These are phyloP conservation scores for Cydia pomonella DNA, from an alignment of 1,140 invertebrate species.

Conservation along the genomic window DNA sequence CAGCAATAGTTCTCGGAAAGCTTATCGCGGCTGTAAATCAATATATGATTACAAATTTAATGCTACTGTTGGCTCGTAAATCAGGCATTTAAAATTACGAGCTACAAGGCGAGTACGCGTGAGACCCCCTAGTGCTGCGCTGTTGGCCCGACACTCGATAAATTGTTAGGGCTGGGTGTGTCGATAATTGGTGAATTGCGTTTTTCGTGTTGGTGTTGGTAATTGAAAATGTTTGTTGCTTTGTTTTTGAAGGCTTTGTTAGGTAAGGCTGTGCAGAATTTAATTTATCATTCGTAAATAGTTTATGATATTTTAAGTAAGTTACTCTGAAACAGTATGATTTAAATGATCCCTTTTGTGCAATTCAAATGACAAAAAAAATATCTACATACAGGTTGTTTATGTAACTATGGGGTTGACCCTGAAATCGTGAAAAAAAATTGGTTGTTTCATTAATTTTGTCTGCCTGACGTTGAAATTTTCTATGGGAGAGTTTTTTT, in stretches of 20 bases:
- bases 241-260: conserved; percentile 20
- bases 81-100: conserved; percentile 78
- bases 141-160: conserved; percentile 68
- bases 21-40: conserved; percentile 78
- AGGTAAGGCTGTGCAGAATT: not conserved
- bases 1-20: conserved; percentile 62
- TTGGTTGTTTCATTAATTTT: too few relatives aligned
- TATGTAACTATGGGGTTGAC: too few relatives aligned
- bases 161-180: conserved; percentile 41
- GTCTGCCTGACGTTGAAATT: too few relatives aligned
- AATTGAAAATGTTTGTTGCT: conserved; percentile 37
- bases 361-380: not conserved
- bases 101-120: conserved; percentile 70
- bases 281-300: not conserved
- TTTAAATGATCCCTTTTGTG: not conserved
- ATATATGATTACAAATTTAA: conserved; percentile 81
- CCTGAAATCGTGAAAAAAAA: too few relatives aligned
- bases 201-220: conserved; percentile 40
- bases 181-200: conserved; percentile 23
- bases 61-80: conserved; percentile 79
- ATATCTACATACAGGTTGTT: too few relatives aligned
- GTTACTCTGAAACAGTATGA: not conserved
- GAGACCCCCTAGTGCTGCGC: conserved; percentile 75
- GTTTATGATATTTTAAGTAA: not conserved
- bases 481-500: too few relatives aligned